Conservation (phyloP, 2,797 vertebrate species). For the Linurgus olivaceus region DNA sequence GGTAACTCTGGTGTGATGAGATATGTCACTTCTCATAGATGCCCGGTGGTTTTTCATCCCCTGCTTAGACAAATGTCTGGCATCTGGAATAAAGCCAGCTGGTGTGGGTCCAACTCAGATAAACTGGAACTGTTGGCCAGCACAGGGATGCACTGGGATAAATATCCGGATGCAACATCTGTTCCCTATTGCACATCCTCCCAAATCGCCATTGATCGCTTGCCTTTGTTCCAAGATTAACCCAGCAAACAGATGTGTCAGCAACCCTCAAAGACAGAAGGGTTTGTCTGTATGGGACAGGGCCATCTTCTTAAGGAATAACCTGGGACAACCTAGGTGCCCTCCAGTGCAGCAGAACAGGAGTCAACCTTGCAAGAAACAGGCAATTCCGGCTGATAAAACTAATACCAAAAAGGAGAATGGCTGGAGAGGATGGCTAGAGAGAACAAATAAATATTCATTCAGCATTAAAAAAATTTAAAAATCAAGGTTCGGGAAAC, state of each 20-base stretch:
- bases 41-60: neutral
- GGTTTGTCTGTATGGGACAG: neutral
- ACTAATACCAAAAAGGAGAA: neutral
- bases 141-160: neutral
- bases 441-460: neutral
- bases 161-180: slow-evolving; percentile 36
- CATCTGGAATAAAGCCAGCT: slow-evolving; percentile 10
- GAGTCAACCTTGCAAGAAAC: neutral
- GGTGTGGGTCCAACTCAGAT: neutral
- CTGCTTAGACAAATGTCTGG: neutral
- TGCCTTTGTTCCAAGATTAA: neutral
- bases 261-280: neutral
- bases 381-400: neutral
- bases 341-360: neutral
- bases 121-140: neutral
- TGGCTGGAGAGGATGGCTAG: neutral
- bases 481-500: neutral
- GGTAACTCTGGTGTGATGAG: neutral
- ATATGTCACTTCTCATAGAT: neutral
- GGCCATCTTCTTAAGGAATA: neutral
- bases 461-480: neutral
- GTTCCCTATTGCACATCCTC: slow-evolving; percentile 6
- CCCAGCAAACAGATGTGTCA: neutral
- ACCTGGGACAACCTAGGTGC: neutral
- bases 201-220: neutral